These are phyloP conservation scores for Vireo altiloquus DNA, from an alignment of 2,113 vertebrate species.

Conservation along the genomic window DNA sequence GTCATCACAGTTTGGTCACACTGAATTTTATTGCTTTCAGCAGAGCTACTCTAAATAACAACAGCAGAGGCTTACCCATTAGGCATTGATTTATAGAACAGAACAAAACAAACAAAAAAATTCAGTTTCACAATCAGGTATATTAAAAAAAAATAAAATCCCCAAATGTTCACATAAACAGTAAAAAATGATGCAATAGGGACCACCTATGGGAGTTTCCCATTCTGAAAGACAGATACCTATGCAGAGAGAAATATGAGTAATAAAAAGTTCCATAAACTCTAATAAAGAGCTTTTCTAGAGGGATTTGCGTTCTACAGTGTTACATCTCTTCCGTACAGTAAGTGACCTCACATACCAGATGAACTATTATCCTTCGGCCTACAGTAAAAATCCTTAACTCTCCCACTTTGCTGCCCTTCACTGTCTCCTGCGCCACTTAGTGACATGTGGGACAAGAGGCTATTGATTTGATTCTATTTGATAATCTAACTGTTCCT, in stretches of 20 bases:
- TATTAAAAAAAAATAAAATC: neutral
- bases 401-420: neutral
- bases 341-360: neutral
- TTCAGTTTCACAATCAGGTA: neutral
- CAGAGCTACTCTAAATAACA: neutral
- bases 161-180: neutral
- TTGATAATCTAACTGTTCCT: neutral
- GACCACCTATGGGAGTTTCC: neutral
- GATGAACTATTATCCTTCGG: neutral
- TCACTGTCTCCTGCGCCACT: neutral
- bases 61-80: neutral
- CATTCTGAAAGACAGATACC: neutral
- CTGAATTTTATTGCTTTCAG: neutral
- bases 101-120: neutral
- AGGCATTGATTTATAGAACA: neutral
- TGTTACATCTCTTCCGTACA: neutral
- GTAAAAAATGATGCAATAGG: neutral
- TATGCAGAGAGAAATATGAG: neutral
- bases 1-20: neutral
- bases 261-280: neutral
- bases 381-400: neutral
- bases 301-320: neutral
- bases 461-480: neutral
- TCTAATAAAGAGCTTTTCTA: neutral
- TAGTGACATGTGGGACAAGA: rapidly evolving